Conservation (phyloP, 2,113 vertebrate genomes). For the Pluvialis apricaria region DNA sequence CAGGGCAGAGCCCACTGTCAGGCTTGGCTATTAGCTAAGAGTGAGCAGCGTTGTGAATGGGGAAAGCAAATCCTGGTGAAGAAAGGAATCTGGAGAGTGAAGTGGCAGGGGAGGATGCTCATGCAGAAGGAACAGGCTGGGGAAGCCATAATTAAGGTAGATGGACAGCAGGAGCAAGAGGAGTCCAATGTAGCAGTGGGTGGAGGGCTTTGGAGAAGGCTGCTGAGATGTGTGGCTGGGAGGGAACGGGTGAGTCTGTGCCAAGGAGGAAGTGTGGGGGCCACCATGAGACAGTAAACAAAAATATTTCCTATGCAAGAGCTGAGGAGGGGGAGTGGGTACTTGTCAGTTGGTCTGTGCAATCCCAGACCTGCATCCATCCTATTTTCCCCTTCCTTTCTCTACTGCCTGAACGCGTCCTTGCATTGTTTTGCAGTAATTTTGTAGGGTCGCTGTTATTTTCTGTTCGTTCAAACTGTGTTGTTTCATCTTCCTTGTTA, state of each 20-base stretch:
- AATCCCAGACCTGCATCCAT: neutral
- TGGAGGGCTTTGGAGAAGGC: neutral
- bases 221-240: neutral
- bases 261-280: accelerated
- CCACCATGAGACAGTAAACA: neutral
- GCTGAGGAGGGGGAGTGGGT: accelerated
- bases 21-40: neutral
- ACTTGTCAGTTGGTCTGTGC: neutral
- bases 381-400: neutral
- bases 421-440: neutral
- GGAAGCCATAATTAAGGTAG: neutral
- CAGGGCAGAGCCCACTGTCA: neutral
- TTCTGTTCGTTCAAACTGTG: neutral
- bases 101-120: neutral
- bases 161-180: neutral
- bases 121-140: neutral
- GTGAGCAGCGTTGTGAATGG: neutral
- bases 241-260: neutral
- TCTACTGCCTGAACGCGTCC: accelerated
- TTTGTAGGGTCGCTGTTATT: neutral
- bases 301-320: neutral
- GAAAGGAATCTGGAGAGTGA: neutral
- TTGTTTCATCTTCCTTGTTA: neutral
- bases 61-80: neutral
- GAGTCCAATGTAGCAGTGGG: accelerated